These are phyloP conservation scores for Leucophora obtusa DNA, from an alignment of 2,888 invertebrate species.

Conservation along the genomic window DNA sequence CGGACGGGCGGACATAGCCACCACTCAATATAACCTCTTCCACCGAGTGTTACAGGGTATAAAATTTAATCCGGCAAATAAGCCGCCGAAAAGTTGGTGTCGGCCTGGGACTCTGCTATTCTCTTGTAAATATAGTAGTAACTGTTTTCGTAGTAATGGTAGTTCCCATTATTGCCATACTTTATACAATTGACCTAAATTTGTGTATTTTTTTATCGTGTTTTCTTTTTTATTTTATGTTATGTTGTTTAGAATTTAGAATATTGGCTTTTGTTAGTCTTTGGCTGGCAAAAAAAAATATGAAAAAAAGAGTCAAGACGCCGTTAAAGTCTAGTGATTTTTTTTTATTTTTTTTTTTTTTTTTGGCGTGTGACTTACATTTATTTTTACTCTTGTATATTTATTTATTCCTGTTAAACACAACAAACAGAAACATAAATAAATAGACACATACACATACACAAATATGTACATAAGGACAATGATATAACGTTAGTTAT, in stretches of 20 bases:
- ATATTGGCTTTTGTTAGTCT: too few species aligned
- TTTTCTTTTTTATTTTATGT: too few species aligned
- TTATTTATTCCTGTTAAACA: not conserved
- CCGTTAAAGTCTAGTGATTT: constrained; percentile 44
- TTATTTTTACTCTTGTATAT: constrained; percentile 21
- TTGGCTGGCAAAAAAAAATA: not conserved
- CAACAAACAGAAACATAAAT: too few species aligned
- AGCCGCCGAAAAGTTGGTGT: too few species aligned
- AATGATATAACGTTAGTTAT: not conserved
- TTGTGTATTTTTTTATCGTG: not conserved
- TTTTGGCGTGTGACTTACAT: constrained; percentile 44
- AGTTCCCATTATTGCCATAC: not conserved
- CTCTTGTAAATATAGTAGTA: too few species aligned
- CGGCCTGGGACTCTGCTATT: too few species aligned
- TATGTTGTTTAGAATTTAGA: constrained; percentile 25
- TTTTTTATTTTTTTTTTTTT: too few species aligned
- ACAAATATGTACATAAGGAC: not conserved
- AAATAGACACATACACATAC: not conserved
- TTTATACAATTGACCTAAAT: constrained; percentile 5
- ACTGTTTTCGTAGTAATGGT: not conserved
- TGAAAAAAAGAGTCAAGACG: constrained; percentile 38
- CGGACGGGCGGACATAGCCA: too few species aligned
- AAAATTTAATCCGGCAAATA: too few species aligned
- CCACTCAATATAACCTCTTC: too few species aligned
- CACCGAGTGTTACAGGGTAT: too few species aligned